A percentile compares a stretch with the other conserved stretches of the same genome.
These are phyloP conservation scores for Agrilus planipennis DNA, from an alignment of 1,140 invertebrate genomes.

Conservation along the genomic window DNA sequence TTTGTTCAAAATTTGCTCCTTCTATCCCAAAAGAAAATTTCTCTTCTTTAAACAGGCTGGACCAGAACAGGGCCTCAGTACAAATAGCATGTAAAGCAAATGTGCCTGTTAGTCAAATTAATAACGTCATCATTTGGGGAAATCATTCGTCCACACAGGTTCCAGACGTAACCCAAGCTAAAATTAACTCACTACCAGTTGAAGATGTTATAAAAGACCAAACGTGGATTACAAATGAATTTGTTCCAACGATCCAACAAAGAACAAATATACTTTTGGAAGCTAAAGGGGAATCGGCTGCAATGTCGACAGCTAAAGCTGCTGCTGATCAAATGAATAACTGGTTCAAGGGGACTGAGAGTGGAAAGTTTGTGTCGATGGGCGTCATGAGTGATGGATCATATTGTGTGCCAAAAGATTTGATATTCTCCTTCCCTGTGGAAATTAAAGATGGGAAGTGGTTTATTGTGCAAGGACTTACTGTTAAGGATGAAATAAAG, in stretches of 20 bases:
- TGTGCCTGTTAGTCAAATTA: conserved; percentile 55
- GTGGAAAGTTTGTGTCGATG: conserved; percentile 85
- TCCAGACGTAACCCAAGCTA: conserved; percentile 82
- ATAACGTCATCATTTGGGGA: conserved; percentile 96
- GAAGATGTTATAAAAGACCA: conserved; percentile 61
- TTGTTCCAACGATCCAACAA: conserved; percentile 90
- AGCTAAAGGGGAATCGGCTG: conserved; percentile 94
- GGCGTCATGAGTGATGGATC: conserved; percentile 96
- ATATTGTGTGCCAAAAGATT: conserved; percentile 73
- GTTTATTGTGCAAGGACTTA: conserved; percentile 75
- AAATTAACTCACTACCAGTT: conserved; percentile 44
- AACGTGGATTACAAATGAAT: conserved; percentile 67
- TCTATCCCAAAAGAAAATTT: conserved; percentile 97
- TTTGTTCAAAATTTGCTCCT: conserved; percentile 91
- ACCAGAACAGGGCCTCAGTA: conserved; percentile 91
- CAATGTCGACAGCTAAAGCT: conserved; percentile 96
- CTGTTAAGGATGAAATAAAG: conserved; percentile 72
- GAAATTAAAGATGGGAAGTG: conserved; percentile 66
- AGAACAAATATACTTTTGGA: conserved; percentile 95
- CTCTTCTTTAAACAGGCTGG: conserved; percentile 95
- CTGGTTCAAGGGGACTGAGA: conserved; percentile 80
- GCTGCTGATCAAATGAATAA: conserved; percentile 95
- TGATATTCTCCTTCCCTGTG: conserved; percentile 95
- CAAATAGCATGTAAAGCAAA: conserved; percentile 59
- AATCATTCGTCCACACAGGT: conserved; percentile 99